Evolutionary conservation across 2,797 vertebrate genomes (phyloP).

Genomic region (Prunella strophiata): DNA sequence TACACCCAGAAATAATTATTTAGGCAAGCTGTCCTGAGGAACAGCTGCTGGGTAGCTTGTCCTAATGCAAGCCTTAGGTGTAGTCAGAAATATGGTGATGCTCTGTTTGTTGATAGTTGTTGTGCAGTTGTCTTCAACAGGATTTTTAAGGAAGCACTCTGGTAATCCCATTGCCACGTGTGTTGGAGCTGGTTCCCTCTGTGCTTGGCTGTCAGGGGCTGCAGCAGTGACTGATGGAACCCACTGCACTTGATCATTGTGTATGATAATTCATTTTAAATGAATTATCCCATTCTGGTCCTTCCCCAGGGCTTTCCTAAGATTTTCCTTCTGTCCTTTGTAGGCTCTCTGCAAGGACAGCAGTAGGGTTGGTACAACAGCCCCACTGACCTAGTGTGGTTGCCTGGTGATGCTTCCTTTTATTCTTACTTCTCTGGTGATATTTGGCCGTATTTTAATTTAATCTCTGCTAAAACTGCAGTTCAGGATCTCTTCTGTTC

Average conservation of each 20-base stretch:
- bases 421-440: not conserved
- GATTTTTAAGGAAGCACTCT: not conserved
- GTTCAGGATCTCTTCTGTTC: not conserved
- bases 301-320: not conserved
- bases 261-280: conserved; percentile 1
- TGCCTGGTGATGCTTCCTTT: not conserved
- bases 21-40: not conserved
- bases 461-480: not conserved
- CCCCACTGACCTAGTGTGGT: not conserved
- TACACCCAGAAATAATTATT: not conserved
- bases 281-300: not conserved
- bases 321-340: not conserved
- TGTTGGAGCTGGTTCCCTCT: not conserved
- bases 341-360: not conserved
- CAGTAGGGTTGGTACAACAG: not conserved
- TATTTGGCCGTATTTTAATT: not conserved
- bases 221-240: not conserved
- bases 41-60: not conserved
- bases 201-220: not conserved
- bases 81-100: not conserved
- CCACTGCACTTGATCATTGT: not conserved
- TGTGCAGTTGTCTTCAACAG: not conserved
- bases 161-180: not conserved
- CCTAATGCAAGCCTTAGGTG: not conserved
- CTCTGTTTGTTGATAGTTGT: not conserved